Conservation (phyloP, 1,140 invertebrate genomes). For the Oncopeltus fasciatus region DNA sequence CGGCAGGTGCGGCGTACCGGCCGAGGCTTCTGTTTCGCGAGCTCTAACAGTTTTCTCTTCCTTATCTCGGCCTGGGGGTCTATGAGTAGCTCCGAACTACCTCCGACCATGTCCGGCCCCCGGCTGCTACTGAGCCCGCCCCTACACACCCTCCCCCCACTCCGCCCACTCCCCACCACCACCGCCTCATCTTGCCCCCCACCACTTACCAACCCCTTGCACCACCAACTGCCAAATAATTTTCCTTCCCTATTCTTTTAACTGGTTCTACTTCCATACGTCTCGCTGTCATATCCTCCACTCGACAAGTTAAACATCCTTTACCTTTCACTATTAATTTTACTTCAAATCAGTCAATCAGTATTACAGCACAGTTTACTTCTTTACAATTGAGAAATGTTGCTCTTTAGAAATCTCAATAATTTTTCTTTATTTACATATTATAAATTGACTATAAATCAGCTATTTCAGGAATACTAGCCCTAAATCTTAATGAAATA, state of each 20-base stretch:
- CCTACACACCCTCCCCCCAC: constrained; percentile 27
- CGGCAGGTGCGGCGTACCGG: constrained; percentile 50
- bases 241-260: background rate
- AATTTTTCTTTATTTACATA: too few relatives aligned
- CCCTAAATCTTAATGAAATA: too few relatives aligned
- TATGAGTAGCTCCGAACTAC: constrained; percentile 70
- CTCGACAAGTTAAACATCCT: too few relatives aligned
- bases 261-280: too few relatives aligned
- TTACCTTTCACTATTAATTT: too few relatives aligned
- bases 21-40: constrained; percentile 34
- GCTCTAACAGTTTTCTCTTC: constrained; percentile 51
- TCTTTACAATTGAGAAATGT: too few relatives aligned
- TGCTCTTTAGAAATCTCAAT: too few relatives aligned
- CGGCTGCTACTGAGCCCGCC: constrained; percentile 27
- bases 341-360: too few relatives aligned
- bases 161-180: constrained; percentile 33
- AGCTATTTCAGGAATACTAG: too few relatives aligned
- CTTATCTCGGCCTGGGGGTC: constrained; percentile 54
- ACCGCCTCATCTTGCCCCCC: constrained; percentile 28
- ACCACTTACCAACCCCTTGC: constrained; percentile 29
- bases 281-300: too few relatives aligned
- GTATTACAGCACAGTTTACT: too few relatives aligned
- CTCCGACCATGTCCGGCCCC: constrained; percentile 53
- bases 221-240: constrained; percentile 27
- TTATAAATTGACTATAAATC: too few relatives aligned